Conservation (phyloP, 2,797 vertebrate species). For the Coranthus polyacanthus region DNA sequence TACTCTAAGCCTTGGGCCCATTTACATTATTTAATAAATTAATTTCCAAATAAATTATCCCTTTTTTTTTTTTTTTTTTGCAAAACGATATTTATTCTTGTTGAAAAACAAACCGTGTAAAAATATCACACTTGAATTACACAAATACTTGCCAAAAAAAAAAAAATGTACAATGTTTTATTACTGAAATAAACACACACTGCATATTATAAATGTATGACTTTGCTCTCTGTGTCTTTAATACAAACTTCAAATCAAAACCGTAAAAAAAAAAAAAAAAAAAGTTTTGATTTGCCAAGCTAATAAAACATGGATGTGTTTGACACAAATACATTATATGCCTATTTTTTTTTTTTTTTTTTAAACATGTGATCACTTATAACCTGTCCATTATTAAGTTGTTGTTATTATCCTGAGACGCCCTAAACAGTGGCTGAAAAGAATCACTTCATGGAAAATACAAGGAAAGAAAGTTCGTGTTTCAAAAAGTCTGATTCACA, state of each 20-base stretch:
- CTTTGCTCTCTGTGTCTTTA: constrained; percentile 81
- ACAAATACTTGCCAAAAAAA: constrained; percentile 93
- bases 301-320: constrained; percentile 75
- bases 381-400: constrained; percentile 71
- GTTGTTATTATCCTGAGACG: constrained; percentile 84
- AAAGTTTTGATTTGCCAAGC: constrained; percentile 77
- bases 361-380: constrained; percentile 82
- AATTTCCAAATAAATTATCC: constrained; percentile 67
- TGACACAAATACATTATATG: constrained; percentile 82
- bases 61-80: constrained; percentile 81
- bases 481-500: constrained; percentile 73
- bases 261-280: constrained; percentile 71
- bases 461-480: constrained; percentile 61
- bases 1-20: neutral
- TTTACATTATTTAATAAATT: constrained; percentile 47
- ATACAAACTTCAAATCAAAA: constrained; percentile 95
- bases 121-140: constrained; percentile 95
- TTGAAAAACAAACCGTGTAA: constrained; percentile 90
- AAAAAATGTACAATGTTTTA: constrained; percentile 93
- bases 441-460: constrained; percentile 72
- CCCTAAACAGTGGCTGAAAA: constrained; percentile 80
- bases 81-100: constrained; percentile 95
- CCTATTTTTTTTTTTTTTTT: constrained; percentile 58
- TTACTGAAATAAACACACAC: constrained; percentile 93
- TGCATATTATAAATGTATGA: constrained; percentile 85